Evolutionary conservation across 1,140 invertebrate species (phyloP).

Genomic region (Drosophila ogumai): DNA sequence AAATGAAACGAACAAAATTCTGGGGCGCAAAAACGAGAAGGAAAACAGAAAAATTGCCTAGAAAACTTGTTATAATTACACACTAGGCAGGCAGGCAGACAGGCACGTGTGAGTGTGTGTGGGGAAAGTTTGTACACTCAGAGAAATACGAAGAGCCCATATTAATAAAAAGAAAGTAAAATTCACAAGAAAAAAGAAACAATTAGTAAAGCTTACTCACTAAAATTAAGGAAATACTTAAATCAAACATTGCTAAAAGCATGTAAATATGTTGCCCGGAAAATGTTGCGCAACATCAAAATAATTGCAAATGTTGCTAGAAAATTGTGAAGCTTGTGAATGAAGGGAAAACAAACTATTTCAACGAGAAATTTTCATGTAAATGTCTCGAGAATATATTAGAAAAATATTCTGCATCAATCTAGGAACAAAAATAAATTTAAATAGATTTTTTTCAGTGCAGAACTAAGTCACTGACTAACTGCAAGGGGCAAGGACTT

Average conservation of each 20-base stretch:
- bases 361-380: neutral
- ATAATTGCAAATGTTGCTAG: neutral
- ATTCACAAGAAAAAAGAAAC: no score
- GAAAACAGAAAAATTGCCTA: constrained; percentile 64
- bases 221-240: neutral
- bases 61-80: constrained; percentile 83
- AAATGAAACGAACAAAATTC: constrained; percentile 13
- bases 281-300: neutral
- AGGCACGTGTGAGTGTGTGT: constrained; percentile 28
- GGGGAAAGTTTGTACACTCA: constrained; percentile 3
- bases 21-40: constrained; percentile 23
- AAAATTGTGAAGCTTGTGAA: neutral
- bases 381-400: neutral
- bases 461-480: constrained; percentile 42
- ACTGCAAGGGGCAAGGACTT: constrained; percentile 37
- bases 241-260: neutral
- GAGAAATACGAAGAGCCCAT: neutral
- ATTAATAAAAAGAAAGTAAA: neutral
- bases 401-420: neutral
- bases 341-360: neutral
- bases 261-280: neutral
- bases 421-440: neutral
- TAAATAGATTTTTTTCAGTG: neutral
- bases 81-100: constrained; percentile 23
- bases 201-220: neutral